Conservation (phyloP, 2,797 vertebrate genomes). For the Craterocephalus amniculus region DNA sequence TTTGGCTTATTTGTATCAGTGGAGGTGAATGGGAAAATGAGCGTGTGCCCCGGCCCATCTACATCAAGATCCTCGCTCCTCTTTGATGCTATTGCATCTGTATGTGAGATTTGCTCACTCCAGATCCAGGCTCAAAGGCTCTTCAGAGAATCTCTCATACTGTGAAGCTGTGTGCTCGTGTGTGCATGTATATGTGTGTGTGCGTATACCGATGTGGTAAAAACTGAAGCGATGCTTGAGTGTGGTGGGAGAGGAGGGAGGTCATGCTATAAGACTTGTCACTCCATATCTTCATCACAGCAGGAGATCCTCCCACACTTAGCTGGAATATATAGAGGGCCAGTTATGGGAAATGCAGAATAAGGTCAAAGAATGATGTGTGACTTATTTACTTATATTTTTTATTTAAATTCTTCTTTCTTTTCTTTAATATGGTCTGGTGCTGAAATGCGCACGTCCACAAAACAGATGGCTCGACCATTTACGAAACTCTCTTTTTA, state of each 20-base stretch:
- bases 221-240: slow-evolving; percentile 55
- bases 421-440: neutral
- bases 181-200: slow-evolving; percentile 40
- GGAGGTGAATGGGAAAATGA: slow-evolving; percentile 21
- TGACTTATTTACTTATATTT: no score
- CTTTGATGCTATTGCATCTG: slow-evolving; percentile 60
- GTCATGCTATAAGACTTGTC: slow-evolving; percentile 72
- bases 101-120: slow-evolving; percentile 42
- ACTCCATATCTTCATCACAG: slow-evolving; percentile 67
- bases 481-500: no score
- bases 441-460: slow-evolving; percentile 4
- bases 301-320: slow-evolving; percentile 52
- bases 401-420: no score
- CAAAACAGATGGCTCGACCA: neutral
- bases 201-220: slow-evolving; percentile 53
- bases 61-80: slow-evolving; percentile 42
- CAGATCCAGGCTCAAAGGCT: slow-evolving; percentile 40
- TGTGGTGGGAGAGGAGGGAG: slow-evolving; percentile 63
- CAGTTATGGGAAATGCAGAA: slow-evolving; percentile 3
- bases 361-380: neutral
- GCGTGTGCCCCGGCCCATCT: neutral
- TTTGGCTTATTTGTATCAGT: slow-evolving; percentile 50
- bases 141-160: slow-evolving; percentile 34
- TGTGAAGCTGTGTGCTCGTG: slow-evolving; percentile 10
- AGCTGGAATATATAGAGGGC: slow-evolving; percentile 30